phyloP scores from a whole-genome alignment of 2,797 vertebrate species.

The Tachyglossus aculeatus region DNA sequence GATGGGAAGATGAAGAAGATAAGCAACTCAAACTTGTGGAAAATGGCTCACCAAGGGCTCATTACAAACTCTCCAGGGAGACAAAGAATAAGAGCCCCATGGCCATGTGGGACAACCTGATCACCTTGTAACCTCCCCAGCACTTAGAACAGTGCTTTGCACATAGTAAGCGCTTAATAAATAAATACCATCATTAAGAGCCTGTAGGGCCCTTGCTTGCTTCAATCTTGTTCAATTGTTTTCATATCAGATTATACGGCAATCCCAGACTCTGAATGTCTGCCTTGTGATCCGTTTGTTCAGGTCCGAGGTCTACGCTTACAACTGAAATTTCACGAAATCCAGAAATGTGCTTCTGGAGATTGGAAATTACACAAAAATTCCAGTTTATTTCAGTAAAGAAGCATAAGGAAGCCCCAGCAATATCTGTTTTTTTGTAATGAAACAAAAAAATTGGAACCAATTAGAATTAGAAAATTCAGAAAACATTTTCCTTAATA shows the following conservation, averaged over 20 bases:
- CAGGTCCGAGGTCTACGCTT: background rate
- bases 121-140: no score
- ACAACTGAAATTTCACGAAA: constrained; percentile 11
- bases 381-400: background rate
- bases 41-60: no score
- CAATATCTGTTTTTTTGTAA: constrained; percentile 8
- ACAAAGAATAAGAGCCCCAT: constrained; percentile 15
- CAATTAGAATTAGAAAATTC: background rate
- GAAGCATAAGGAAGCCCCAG: constrained; percentile 3
- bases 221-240: constrained; percentile 13
- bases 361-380: constrained; percentile 36
- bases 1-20: no score
- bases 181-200: no score
- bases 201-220: constrained; percentile 14
- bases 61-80: constrained; percentile 24
- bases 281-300: constrained; percentile 30
- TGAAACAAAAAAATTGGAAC: background rate
- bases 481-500: background rate
- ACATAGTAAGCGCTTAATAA: no score
- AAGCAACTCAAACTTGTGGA: no score
- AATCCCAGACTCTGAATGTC: constrained; percentile 2
- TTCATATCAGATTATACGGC: constrained; percentile 1
- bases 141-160: no score
- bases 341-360: background rate
- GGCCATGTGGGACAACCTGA: no score